These are phyloP conservation scores for Leucozona laternaria DNA, from an alignment of 2,888 invertebrate species.

Conservation along the genomic window DNA sequence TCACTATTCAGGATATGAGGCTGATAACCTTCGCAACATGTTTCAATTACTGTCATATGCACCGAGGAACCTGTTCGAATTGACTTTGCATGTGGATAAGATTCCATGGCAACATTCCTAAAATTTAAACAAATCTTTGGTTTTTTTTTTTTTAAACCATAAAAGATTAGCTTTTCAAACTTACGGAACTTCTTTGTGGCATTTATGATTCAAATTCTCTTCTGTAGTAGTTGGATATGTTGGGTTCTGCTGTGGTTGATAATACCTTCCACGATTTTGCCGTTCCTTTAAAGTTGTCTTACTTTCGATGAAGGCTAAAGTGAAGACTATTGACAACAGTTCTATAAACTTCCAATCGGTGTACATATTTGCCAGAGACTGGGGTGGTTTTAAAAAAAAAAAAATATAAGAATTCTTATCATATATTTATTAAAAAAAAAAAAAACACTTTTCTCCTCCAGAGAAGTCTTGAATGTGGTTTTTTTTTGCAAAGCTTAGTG, in stretches of 20 bases:
- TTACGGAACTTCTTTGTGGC: constrained; percentile 81
- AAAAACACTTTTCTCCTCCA: constrained; percentile 12
- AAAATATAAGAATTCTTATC: constrained; percentile 47
- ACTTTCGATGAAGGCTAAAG: constrained; percentile 26
- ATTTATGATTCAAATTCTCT: constrained; percentile 77
- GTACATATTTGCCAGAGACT: constrained; percentile 68
- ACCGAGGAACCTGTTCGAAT: constrained; percentile 83
- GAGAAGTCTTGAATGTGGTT: constrained; percentile 3
- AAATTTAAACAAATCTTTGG: not conserved
- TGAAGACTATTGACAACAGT: constrained; percentile 30
- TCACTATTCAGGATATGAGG: constrained; percentile 77
- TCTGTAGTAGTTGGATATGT: constrained; percentile 41
- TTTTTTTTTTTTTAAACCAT: not conserved
- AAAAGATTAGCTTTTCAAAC: constrained; percentile 66
- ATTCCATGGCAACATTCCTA: constrained; percentile 79
- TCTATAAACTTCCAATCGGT: constrained; percentile 60
- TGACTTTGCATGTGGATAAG: constrained; percentile 77
- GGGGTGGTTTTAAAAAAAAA: constrained; percentile 3
- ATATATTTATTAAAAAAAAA: not conserved
- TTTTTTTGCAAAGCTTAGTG: constrained; percentile 33
- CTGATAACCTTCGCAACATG: constrained; percentile 89
- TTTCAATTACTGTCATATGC: constrained; percentile 86
- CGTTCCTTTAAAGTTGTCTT: constrained; percentile 44
- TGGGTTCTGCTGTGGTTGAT: constrained; percentile 17
- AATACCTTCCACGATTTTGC: constrained; percentile 37